phyloP scores from a whole-genome alignment of 2,113 vertebrate species.

The Apeltes quadracus region DNA sequence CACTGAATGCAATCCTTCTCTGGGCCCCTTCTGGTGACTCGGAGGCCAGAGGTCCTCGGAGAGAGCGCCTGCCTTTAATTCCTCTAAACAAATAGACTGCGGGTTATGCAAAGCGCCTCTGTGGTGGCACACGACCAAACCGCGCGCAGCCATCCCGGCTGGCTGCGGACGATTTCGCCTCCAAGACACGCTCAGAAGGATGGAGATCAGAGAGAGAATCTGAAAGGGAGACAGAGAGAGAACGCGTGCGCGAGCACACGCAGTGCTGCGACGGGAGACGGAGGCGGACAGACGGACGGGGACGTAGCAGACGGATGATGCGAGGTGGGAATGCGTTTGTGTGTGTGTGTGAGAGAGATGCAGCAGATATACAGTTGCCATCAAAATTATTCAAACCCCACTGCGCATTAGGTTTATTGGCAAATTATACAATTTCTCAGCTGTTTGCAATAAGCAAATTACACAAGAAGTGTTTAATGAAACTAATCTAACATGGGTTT shows the following conservation, averaged over 20 bases:
- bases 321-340: slow-evolving; percentile 42
- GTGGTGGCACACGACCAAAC: slow-evolving; percentile 52
- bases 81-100: slow-evolving; percentile 73
- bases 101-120: slow-evolving; percentile 49
- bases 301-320: slow-evolving; percentile 21
- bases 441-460: too few relatives aligned
- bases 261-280: slow-evolving; percentile 20
- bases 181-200: slow-evolving; percentile 66
- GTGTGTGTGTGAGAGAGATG: slow-evolving; percentile 34
- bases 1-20: slow-evolving; percentile 40
- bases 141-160: slow-evolving; percentile 61
- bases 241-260: slow-evolving; percentile 44
- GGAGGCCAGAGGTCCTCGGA: slow-evolving; percentile 56
- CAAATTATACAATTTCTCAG: too few relatives aligned
- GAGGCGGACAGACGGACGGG: slow-evolving; percentile 34
- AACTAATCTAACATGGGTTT: too few relatives aligned
- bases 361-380: slow-evolving; percentile 30
- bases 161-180: slow-evolving; percentile 54
- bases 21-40: slow-evolving; percentile 57
- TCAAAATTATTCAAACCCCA: slow-evolving; percentile 36
- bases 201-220: slow-evolving; percentile 61
- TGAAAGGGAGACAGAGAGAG: slow-evolving; percentile 43
- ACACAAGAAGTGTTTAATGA: too few relatives aligned
- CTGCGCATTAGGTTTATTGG: too few relatives aligned
- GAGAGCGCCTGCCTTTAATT: slow-evolving; percentile 71